Percentiles rank a stretch among this genome's conserved stretches.
Conservation (phyloP, 2,888 invertebrate genomes). For the Noctua janthe region DNA sequence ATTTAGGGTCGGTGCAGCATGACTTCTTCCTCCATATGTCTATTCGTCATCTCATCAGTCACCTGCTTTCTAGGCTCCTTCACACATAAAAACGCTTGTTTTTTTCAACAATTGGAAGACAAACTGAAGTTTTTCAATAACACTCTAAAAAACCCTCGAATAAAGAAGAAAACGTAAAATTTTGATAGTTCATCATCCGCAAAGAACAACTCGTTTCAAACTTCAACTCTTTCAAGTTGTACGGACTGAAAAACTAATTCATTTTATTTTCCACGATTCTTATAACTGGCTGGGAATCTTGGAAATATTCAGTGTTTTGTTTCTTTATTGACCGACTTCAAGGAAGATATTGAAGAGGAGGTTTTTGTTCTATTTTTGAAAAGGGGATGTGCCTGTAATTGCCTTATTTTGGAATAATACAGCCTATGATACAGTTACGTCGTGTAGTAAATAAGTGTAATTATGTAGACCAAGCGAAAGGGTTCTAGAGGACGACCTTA, state of each 20-base stretch:
- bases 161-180: conserved; percentile 31
- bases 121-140: conserved; percentile 31
- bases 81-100: background rate
- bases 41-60: background rate
- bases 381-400: background rate
- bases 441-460: no score
- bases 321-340: conserved; percentile 25
- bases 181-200: conserved; percentile 44
- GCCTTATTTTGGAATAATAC: background rate
- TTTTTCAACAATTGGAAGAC: background rate
- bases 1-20: background rate
- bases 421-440: no score
- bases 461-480: background rate
- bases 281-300: conserved; percentile 23
- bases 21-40: background rate
- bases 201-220: conserved; percentile 55
- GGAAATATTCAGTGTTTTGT: conserved; percentile 52
- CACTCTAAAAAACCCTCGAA: conserved; percentile 14
- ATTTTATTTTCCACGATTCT: conserved; percentile 50
- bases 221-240: conserved; percentile 44
- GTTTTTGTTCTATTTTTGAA: background rate
- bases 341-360: background rate
- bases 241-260: conserved; percentile 58
- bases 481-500: background rate
- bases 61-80: background rate